A percentile compares a stretch with the other conserved stretches of the same genome.
These are phyloP conservation scores for Platichthys stellatus DNA, from an alignment of 2,113 vertebrate genomes.

Conservation along the genomic window DNA sequence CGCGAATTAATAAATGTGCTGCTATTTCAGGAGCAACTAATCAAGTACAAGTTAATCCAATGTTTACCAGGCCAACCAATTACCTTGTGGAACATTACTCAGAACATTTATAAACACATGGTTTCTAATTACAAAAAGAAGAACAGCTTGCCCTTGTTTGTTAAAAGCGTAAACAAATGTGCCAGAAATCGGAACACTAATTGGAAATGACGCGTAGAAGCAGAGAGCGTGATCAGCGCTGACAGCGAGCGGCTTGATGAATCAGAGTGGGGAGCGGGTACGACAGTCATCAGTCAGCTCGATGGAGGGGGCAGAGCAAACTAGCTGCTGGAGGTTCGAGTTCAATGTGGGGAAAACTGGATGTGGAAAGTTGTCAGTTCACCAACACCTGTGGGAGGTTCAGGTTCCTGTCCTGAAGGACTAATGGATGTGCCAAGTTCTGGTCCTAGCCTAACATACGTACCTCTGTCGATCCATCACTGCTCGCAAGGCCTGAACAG, in stretches of 20 bases:
- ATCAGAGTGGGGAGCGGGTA: slow-evolving; percentile 24
- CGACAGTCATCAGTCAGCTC: slow-evolving; percentile 39
- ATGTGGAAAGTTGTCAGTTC: slow-evolving; percentile 11
- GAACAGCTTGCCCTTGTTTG: slow-evolving; percentile 58
- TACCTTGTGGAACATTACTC: slow-evolving; percentile 64
- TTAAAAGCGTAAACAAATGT: slow-evolving; percentile 33
- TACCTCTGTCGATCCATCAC: background rate
- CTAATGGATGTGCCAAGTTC: slow-evolving; percentile 34
- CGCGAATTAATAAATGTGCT: slow-evolving; percentile 51
- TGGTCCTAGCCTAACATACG: slow-evolving; percentile 4
- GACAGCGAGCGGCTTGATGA: slow-evolving; percentile 52
- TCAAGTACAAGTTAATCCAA: slow-evolving; percentile 60
- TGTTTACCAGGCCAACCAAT: slow-evolving; percentile 68
- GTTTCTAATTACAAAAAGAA: slow-evolving; percentile 65
- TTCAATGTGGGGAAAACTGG: background rate
- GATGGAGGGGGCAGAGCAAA: background rate
- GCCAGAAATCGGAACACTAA: slow-evolving; percentile 34
- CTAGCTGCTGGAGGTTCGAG: slow-evolving; percentile 4
- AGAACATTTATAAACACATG: slow-evolving; percentile 62
- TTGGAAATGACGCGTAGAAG: slow-evolving; percentile 47
- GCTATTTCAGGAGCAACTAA: slow-evolving; percentile 69
- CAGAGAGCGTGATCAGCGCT: slow-evolving; percentile 19
- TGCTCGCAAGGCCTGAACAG: background rate
- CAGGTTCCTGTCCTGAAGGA: slow-evolving; percentile 32
- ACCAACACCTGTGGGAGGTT: slow-evolving; percentile 10